Evolutionary conservation across 2,888 invertebrate genomes (phyloP), one percentile per base, ranked within the genome.

Genomic region (Spisula solida): DNA sequence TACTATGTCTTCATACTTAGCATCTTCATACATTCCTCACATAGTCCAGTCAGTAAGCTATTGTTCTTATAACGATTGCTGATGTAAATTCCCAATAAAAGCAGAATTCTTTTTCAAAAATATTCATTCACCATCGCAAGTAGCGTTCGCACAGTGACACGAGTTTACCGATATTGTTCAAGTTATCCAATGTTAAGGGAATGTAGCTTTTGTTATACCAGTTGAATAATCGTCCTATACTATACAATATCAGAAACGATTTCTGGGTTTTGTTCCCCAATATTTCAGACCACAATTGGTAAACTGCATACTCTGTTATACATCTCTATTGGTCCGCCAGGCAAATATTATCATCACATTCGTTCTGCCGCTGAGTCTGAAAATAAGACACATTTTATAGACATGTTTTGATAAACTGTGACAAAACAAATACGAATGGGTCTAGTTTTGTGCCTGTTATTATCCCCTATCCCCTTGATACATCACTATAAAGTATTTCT

Each of bases 201-300:
- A 25, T n/a, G 0, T 66, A n/a, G n/a, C 25, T 66, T n/a, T 6
- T 66, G 10, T 25, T 41, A 5, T 25, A 66, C 60, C n/a, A n/a
- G 60, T 66, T 66, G 60, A 66, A 66, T 66, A 66, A 66, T 25
- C 60, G 60, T 66, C 60, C 60, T 66, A 25, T 66, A 60, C 60
- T 25, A 25, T 10, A 10, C 10, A 25, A n/a, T 66, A 10, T 66
- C 60, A 66, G 60, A 66, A 66, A 5, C 60, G 60, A 66, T 66
- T 25, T 66, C 60, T 25, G 6, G 41, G n/a, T 66, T 66, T 66
- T 66, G 60, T 66, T 20, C 4, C n/a, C 60, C 25, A 6, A 25
- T 66, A 66, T 66, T 66, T n/a, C 60, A 66, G 25, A 25, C 60
- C 60, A 66, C 60, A 8, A n/a, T 66, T n/a, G 60, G 60, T 10